Evolutionary conservation across 2,888 invertebrate species (phyloP).

Genomic region (Magallana nippona): DNA sequence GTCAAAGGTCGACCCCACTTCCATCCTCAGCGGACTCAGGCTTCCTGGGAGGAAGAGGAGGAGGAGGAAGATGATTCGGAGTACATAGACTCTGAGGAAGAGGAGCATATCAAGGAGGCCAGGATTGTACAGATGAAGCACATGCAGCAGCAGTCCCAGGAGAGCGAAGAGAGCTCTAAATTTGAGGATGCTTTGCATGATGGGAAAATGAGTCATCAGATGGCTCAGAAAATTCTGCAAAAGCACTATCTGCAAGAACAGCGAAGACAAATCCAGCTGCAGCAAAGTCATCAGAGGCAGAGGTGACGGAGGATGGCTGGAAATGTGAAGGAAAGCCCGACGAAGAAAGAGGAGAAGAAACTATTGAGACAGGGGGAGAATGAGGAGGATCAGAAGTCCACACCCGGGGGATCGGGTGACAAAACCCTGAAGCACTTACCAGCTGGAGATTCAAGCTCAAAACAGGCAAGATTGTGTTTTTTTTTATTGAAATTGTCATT

Average conservation of each 20-base stretch:
- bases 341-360: neutral
- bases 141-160: constrained; percentile 46
- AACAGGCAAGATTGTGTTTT: neutral
- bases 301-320: constrained; percentile 39
- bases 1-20: constrained; percentile 48
- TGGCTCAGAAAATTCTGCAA: constrained; percentile 55
- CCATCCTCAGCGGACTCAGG: constrained; percentile 50
- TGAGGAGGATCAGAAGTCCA: constrained; percentile 41
- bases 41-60: constrained; percentile 64
- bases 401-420: neutral
- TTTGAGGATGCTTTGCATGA: constrained; percentile 66
- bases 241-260: constrained; percentile 58
- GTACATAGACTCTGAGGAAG: constrained; percentile 70
- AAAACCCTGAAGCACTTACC: neutral
- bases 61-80: constrained; percentile 71
- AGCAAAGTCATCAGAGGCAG: constrained; percentile 44
- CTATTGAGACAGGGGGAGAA: constrained; percentile 42
- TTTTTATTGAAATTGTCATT: too few relatives aligned
- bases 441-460: neutral
- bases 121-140: constrained; percentile 59
- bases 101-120: constrained; percentile 66
- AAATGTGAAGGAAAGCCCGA: constrained; percentile 27
- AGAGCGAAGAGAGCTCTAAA: constrained; percentile 72
- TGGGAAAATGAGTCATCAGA: constrained; percentile 55
- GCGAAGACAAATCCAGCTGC: constrained; percentile 57